phyloP scores from a whole-genome alignment of 2,797 vertebrate genomes.

The Labroides dimidiatus region DNA sequence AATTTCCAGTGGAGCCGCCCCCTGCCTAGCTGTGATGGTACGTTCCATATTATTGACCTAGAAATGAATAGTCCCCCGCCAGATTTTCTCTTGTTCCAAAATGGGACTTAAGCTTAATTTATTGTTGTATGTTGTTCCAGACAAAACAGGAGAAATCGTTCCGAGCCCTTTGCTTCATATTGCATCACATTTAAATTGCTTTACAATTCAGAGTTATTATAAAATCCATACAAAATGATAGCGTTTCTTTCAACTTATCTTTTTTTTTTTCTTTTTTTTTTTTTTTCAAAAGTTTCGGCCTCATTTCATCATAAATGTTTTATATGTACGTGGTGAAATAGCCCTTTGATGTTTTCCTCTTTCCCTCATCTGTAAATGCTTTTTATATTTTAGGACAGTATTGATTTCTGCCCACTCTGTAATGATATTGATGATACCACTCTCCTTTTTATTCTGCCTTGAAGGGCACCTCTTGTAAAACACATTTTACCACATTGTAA shows the following conservation, averaged over 20 bases:
- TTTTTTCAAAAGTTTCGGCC: slow-evolving; percentile 54
- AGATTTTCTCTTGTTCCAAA: slow-evolving; percentile 45
- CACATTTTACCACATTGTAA: slow-evolving; percentile 61
- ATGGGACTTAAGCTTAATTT: slow-evolving; percentile 52
- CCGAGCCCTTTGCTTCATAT: slow-evolving; percentile 57
- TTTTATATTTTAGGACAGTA: slow-evolving; percentile 73
- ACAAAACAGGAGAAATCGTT: slow-evolving; percentile 40
- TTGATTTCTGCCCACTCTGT: slow-evolving; percentile 74
- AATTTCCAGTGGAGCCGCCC: slow-evolving; percentile 99
- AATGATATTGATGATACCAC: slow-evolving; percentile 68
- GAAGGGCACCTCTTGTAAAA: slow-evolving; percentile 73
- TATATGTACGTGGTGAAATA: slow-evolving; percentile 46
- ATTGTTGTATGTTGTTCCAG: slow-evolving; percentile 49
- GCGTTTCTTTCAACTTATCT: slow-evolving; percentile 33
- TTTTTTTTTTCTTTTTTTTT: slow-evolving; percentile 47
- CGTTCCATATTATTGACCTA: slow-evolving; percentile 60
- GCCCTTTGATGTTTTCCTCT: slow-evolving; percentile 52
- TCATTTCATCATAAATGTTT: slow-evolving; percentile 67
- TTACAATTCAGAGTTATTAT: slow-evolving; percentile 44
- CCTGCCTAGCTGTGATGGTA: slow-evolving; percentile 98
- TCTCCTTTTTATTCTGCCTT: slow-evolving; percentile 63
- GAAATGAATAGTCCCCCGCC: slow-evolving; percentile 53
- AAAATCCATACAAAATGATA: slow-evolving; percentile 53
- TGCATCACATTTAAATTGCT: slow-evolving; percentile 64
- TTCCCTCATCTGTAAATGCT: slow-evolving; percentile 69